Evolutionary conservation across 2,888 invertebrate genomes (phyloP), one percentile per base, ranked within the genome.

Genomic region (Melinaea menophilus): DNA sequence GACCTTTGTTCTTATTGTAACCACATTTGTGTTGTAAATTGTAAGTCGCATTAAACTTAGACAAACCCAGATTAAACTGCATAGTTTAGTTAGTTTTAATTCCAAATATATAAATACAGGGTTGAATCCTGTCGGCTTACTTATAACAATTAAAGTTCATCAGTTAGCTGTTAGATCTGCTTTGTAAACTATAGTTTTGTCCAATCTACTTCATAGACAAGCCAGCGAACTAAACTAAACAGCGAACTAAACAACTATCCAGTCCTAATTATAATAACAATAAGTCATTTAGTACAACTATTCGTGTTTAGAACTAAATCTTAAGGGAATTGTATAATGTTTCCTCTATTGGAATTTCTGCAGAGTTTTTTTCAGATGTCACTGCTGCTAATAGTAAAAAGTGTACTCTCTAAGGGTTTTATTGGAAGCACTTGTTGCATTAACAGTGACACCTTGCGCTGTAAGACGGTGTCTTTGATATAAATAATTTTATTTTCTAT

Each of bases 71-170:
- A 76, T 74, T 75, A 75, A 72, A 70, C 70, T 71, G 73, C 77
- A 78, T 76, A 77, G 79, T 80, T 80, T 75, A 69, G 71, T 78
- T 69, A 70, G 73, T 77, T 78, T 75, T 76, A 74, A 76, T 75
- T 68, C 68, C 69, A 67, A 69, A 73, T 73, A 76, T 73, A 74
- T 71, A 69, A 67, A 59, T 67, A 56, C 57, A n/a, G 55, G 65
- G 61, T 69, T 63, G 65, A 55, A 66, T 59, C 58, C 61, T 65
- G 67, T 63, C 67, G 66, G 70, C 69, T 71, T 66, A 63, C 65
- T 56, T 56, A 51, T 62, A 65, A 63, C 72, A 72, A 73, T 73
- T 74, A 71, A 71, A 73, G 68, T 72, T 72, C 57, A 64, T 58
- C 60, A 59, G 63, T 62, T 66, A 59, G 60, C 59, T 57, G 61